These are phyloP conservation scores for Coptotermes formosanus DNA, from an alignment of 1,140 invertebrate genomes.

Conservation along the genomic window DNA sequence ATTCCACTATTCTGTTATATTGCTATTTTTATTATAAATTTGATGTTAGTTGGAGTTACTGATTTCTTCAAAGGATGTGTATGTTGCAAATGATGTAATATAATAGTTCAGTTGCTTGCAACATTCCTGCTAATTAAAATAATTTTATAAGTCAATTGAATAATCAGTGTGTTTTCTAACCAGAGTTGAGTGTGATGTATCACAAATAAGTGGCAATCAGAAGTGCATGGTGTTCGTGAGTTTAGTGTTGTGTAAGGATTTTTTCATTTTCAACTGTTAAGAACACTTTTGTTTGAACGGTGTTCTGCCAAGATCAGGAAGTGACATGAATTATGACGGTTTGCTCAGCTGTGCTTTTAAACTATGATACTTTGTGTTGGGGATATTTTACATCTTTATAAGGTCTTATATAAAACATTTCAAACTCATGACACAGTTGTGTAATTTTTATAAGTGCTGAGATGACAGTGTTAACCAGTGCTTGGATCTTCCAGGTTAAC, in stretches of 20 bases:
- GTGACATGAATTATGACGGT: background rate
- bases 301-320: background rate
- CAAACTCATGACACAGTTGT: background rate
- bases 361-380: background rate
- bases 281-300: background rate
- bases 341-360: background rate
- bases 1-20: background rate
- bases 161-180: background rate
- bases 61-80: background rate
- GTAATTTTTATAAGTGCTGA: background rate
- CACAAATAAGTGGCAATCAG: constrained; percentile 9
- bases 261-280: background rate
- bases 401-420: constrained; percentile 19
- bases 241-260: background rate
- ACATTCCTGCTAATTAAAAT: background rate
- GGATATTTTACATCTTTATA: constrained; percentile 9
- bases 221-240: background rate
- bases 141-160: background rate
- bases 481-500: background rate
- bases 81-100: background rate
- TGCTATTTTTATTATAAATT: background rate
- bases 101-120: background rate
- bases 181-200: background rate
- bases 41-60: background rate
- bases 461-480: background rate